Conservation (phyloP, 1,140 invertebrate species). For the Nilaparvata lugens region DNA sequence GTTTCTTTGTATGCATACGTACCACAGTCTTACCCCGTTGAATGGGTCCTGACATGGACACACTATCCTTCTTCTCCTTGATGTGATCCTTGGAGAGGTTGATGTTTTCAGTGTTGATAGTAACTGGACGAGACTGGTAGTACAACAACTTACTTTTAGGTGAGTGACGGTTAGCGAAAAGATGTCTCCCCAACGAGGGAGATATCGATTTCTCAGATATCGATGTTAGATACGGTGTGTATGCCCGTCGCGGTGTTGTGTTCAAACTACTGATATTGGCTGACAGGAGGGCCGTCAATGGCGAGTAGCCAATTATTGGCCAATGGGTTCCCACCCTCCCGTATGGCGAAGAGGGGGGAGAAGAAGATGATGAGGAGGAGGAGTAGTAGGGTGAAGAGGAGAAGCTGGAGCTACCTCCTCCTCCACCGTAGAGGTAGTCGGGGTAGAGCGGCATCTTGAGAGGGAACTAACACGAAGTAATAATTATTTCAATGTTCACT, state of each 20-base stretch:
- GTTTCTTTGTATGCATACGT: conserved; percentile 48
- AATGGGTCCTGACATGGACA: conserved; percentile 56
- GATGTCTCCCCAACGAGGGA: not conserved
- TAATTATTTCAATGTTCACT: too few species aligned
- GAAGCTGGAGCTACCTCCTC: conserved; percentile 2
- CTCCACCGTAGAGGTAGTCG: conserved; percentile 13
- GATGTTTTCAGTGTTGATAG: conserved; percentile 72
- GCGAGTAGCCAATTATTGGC: conserved; percentile 9
- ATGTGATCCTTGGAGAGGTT: conserved; percentile 43
- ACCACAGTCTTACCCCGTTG: conserved; percentile 59
- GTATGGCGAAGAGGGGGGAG: not conserved
- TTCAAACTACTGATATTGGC: conserved; percentile 6
- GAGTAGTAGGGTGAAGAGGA: conserved; percentile 18
- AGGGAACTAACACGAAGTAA: too few species aligned
- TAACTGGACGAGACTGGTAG: conserved; percentile 46
- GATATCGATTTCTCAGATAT: conserved; percentile 42
- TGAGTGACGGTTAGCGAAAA: conserved; percentile 4
- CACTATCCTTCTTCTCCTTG: conserved; percentile 5
- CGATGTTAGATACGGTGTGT: conserved; percentile 10
- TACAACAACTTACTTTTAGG: conserved; percentile 17
- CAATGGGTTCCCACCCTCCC: not conserved
- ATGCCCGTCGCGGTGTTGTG: conserved; percentile 6
- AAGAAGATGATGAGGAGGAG: not conserved
- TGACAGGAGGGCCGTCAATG: conserved; percentile 7
- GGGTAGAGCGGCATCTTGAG: conserved; percentile 19